Evolutionary conservation across 92 coral and sea anemone species (phyloP).

Genomic region (Parazoanthus darwini): DNA sequence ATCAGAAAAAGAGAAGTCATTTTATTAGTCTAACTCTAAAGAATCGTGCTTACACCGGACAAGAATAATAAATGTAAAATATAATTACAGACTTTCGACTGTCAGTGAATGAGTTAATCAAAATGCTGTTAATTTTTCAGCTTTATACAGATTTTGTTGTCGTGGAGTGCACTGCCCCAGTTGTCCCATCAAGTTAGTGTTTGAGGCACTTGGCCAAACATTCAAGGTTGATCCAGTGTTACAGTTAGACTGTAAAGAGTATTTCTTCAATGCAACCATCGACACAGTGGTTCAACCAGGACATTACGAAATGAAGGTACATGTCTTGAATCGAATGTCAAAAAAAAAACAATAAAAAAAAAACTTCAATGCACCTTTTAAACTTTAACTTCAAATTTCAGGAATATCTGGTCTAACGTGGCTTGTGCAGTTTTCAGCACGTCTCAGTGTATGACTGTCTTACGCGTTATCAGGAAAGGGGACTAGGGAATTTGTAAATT

Average conservation of each 20-base stretch:
- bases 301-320: slow-evolving; percentile 46
- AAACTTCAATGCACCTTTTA: background rate
- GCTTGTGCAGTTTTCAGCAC: background rate
- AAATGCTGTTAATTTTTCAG: background rate
- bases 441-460: too few species aligned
- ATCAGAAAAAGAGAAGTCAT: too few species aligned
- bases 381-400: background rate
- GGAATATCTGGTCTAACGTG: background rate
- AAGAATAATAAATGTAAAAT: too few species aligned
- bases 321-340: background rate
- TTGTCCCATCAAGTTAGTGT: slow-evolving; percentile 33
- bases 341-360: too few species aligned
- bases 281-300: slow-evolving; percentile 59
- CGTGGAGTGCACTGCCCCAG: slow-evolving; percentile 68
- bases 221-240: slow-evolving; percentile 58
- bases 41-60: too few species aligned
- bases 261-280: slow-evolving; percentile 41
- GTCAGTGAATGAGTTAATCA: too few species aligned
- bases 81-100: too few species aligned
- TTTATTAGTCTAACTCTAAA: too few species aligned
- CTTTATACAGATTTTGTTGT: slow-evolving; percentile 53
- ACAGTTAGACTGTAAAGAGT: slow-evolving; percentile 52
- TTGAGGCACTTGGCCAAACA: slow-evolving; percentile 41
- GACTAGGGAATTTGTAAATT: too few species aligned
- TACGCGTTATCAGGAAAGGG: too few species aligned